These are phyloP conservation scores for Beroe forskalii DNA, from an alignment of 37 sponge, comb jelly and placozoan genomes.

Conservation along the genomic window DNA sequence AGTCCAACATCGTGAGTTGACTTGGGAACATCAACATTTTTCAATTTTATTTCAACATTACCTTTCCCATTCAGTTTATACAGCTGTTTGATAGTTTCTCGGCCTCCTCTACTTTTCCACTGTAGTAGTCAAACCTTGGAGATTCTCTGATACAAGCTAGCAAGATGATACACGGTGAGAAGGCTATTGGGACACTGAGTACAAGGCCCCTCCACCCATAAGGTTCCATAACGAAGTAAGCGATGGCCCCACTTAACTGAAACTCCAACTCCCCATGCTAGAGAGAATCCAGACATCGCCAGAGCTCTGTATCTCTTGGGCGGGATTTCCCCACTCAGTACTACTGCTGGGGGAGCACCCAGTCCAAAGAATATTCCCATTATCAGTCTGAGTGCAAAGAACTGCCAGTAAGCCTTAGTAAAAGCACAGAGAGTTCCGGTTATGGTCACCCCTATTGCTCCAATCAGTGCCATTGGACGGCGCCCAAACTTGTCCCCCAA, in stretches of 20 bases:
- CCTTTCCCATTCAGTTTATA: background rate
- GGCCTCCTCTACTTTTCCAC: background rate
- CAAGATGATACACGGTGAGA: background rate
- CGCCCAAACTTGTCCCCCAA: background rate
- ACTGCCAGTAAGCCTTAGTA: background rate
- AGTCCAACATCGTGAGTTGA: background rate
- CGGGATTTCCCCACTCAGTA: background rate
- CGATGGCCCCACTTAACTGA: background rate
- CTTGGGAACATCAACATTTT: no score
- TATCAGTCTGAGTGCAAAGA: background rate
- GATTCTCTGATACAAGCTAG: background rate
- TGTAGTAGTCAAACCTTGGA: background rate
- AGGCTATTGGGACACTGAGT: background rate
- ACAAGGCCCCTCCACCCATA: background rate
- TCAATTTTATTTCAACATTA: background rate
- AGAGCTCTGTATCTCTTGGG: background rate
- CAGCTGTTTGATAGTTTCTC: background rate
- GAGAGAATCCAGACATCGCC: background rate
- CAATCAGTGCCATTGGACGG: background rate
- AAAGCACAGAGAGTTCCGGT: background rate
- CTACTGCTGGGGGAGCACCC: background rate
- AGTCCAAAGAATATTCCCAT: background rate
- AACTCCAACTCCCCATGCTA: background rate
- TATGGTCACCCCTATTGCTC: background rate
- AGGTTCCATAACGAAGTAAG: background rate